Percentiles rank a stretch among this genome's conserved stretches.
Evolutionary conservation across 2,888 invertebrate genomes (phyloP).

Genomic region (Apodemia mormo): DNA sequence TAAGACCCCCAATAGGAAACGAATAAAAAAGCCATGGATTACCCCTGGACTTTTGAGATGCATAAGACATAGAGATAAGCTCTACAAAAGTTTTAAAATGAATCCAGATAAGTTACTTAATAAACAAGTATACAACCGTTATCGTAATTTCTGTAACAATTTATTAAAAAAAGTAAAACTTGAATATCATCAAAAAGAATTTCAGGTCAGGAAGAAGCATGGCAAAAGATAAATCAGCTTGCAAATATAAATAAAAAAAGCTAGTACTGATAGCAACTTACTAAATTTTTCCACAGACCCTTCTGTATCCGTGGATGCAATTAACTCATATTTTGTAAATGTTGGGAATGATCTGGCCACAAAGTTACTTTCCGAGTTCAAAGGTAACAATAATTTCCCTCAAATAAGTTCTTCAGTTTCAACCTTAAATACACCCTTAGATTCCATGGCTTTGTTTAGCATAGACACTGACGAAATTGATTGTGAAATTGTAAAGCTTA

Average conservation of each 20-base stretch:
- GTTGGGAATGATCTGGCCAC: no score
- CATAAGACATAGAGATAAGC: neutral
- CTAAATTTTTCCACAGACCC: neutral
- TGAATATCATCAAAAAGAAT: neutral
- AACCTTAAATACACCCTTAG: no score
- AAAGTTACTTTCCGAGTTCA: no score
- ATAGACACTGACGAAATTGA: no score
- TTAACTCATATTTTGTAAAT: no score
- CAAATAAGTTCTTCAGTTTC: neutral
- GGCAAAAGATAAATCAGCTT: neutral
- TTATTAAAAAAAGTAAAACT: neutral
- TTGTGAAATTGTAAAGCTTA: neutral
- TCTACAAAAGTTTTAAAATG: neutral
- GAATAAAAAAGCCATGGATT: neutral
- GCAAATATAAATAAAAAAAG: neutral
- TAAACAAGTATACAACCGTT: neutral
- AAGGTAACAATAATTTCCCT: neutral
- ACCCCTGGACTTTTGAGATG: neutral
- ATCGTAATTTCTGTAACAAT: neutral
- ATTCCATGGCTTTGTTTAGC: no score
- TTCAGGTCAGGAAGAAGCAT: neutral
- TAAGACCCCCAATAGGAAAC: neutral
- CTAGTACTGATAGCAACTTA: neutral
- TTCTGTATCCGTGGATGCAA: neutral
- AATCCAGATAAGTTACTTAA: neutral